These are phyloP conservation scores for Pycnomerus fuliginosus DNA, from an alignment of 2,888 invertebrate genomes.

Conservation along the genomic window DNA sequence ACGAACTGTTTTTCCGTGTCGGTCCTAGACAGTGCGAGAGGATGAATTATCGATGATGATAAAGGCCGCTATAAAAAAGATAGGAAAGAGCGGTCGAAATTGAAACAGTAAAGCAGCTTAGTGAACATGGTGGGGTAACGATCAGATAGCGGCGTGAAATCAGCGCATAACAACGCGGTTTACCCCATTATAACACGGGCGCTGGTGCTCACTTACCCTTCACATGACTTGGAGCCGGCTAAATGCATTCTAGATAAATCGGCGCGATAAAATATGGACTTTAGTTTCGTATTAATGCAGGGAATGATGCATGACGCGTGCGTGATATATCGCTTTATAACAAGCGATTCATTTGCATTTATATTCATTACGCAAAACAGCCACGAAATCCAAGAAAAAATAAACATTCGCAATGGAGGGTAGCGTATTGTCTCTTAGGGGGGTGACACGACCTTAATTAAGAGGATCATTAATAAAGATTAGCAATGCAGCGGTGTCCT, in stretches of 20 bases:
- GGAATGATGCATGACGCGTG: slow-evolving; percentile 46
- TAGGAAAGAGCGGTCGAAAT: slow-evolving; percentile 35
- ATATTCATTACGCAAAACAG: slow-evolving; percentile 28
- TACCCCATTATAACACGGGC: slow-evolving; percentile 52
- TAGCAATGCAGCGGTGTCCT: slow-evolving; percentile 39
- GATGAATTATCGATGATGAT: too few relatives aligned
- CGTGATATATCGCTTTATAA: slow-evolving; percentile 44
- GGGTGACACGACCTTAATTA: slow-evolving; percentile 40
- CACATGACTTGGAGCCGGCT: slow-evolving; percentile 37
- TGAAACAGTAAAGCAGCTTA: slow-evolving; percentile 41
- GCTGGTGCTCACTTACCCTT: slow-evolving; percentile 37
- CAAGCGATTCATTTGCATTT: slow-evolving; percentile 44
- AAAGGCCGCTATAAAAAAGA: too few relatives aligned
- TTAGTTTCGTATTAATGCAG: slow-evolving; percentile 49
- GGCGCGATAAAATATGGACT: too few relatives aligned
- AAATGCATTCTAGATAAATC: too few relatives aligned
- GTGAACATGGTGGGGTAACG: slow-evolving; percentile 38
- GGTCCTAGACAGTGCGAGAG: too few relatives aligned
- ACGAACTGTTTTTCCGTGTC: too few relatives aligned
- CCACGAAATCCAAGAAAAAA: slow-evolving; percentile 8
- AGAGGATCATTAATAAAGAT: slow-evolving; percentile 47
- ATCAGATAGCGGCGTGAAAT: slow-evolving; percentile 54
- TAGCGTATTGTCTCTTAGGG: too few relatives aligned
- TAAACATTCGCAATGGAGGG: too few relatives aligned
- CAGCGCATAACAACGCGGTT: slow-evolving; percentile 55